Evolutionary conservation across 2,888 invertebrate species (phyloP).

Genomic region (Megaustenia siamemsis): DNA sequence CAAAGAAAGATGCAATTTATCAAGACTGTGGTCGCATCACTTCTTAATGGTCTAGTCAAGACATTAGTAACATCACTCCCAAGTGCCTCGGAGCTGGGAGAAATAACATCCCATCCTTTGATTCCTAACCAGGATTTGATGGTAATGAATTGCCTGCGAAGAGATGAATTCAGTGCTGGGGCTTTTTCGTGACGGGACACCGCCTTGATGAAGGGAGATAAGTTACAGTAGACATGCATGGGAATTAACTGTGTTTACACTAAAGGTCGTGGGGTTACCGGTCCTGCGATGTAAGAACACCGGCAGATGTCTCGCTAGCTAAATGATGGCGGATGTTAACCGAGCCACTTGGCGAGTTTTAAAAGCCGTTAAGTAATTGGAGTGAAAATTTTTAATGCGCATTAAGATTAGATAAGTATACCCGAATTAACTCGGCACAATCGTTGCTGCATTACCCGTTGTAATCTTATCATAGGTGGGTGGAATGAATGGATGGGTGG

Average conservation of each 20-base stretch:
- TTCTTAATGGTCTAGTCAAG: slow-evolving; percentile 22
- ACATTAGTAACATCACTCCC: not conserved
- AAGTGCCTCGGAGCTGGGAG: not conserved
- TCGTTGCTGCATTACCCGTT: not conserved
- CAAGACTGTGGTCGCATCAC: not conserved
- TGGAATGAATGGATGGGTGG: not conserved
- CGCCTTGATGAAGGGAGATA: slow-evolving; percentile 40
- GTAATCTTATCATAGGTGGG: not conserved
- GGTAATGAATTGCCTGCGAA: slow-evolving; percentile 52
- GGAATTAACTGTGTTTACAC: slow-evolving; percentile 52
- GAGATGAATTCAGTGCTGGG: slow-evolving; percentile 24
- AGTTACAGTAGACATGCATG: slow-evolving; percentile 49
- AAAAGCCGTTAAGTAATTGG: slow-evolving; percentile 43
- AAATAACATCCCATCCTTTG: slow-evolving; percentile 42
- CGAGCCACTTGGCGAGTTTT: slow-evolving; percentile 2
- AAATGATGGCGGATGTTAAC: slow-evolving; percentile 15
- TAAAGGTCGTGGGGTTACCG: slow-evolving; percentile 42
- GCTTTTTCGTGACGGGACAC: not conserved
- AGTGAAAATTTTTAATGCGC: slow-evolving; percentile 38
- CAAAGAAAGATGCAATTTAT: slow-evolving; percentile 7
- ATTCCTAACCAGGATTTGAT: slow-evolving; percentile 40
- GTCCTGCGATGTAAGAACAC: slow-evolving; percentile 47
- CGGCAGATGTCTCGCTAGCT: not conserved
- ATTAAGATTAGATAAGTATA: slow-evolving; percentile 29
- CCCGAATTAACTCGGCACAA: slow-evolving; percentile 5